Evolutionary conservation across 2,888 invertebrate species (phyloP).

Genomic region (Oithona nana): DNA sequence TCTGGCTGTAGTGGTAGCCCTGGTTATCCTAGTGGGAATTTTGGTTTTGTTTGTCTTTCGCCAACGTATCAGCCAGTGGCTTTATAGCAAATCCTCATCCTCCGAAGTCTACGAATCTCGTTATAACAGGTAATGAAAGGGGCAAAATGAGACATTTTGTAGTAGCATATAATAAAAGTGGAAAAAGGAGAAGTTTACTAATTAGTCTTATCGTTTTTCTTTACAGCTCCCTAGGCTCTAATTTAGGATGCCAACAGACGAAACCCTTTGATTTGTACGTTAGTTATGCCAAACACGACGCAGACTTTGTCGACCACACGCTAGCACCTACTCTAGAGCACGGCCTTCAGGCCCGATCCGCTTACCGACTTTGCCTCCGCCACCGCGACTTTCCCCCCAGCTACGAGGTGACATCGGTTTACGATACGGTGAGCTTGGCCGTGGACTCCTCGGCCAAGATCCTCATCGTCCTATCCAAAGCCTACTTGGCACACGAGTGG

Average conservation of each 20-base stretch:
- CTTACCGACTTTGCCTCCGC: conserved; percentile 67
- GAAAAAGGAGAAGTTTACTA: no score
- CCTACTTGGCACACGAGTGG: conserved; percentile 90
- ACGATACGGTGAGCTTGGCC: conserved; percentile 78
- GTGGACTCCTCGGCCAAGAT: conserved; percentile 75
- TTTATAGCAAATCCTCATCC: conserved; percentile 12
- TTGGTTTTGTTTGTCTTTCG: conserved; percentile 11
- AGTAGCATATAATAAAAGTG: neutral
- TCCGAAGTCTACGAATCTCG: conserved; percentile 9
- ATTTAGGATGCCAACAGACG: conserved; percentile 19
- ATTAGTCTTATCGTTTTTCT: no score
- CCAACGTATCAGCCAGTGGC: conserved; percentile 5
- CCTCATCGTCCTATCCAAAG: conserved; percentile 70
- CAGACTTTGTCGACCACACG: conserved; percentile 71
- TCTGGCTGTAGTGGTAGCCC: conserved; percentile 8
- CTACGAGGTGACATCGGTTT: conserved; percentile 45
- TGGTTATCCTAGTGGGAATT: conserved; percentile 11
- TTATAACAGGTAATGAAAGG: no score
- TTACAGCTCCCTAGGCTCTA: neutral
- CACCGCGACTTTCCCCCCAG: conserved; percentile 68
- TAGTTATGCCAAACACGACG: conserved; percentile 81
- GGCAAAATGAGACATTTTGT: no score
- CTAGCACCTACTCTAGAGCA: conserved; percentile 68
- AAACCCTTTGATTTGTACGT: conserved; percentile 86
- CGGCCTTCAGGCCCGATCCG: conserved; percentile 42